Conservation (phyloP, 2,888 invertebrate species). For the Nebria brevicollis region DNA sequence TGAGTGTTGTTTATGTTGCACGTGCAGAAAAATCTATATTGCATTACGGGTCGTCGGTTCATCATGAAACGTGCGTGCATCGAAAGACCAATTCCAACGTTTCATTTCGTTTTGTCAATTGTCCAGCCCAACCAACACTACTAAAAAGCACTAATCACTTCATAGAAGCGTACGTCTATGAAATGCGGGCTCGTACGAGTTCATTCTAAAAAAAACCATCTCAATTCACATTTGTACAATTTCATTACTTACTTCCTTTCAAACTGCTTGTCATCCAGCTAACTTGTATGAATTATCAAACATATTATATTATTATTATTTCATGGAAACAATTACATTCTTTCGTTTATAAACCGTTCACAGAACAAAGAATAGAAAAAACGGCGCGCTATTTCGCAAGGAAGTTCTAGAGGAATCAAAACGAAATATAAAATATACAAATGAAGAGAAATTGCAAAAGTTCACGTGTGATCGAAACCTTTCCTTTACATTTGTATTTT, state of each 20-base stretch:
- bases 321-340: conserved; percentile 35
- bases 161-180: conserved; percentile 15
- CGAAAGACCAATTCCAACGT: no score
- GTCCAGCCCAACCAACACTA: no score
- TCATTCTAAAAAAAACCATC: neutral
- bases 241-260: conserved; percentile 40
- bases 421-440: conserved; percentile 17
- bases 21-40: no score
- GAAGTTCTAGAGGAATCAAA: neutral
- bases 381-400: neutral
- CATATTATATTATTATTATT: conserved; percentile 31
- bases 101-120: no score
- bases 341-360: conserved; percentile 33
- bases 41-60: no score
- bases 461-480: conserved; percentile 24
- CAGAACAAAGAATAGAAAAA: conserved; percentile 30
- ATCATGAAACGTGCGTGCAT: no score
- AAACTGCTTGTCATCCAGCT: conserved; percentile 28
- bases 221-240: neutral
- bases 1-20: no score
- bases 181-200: neutral
- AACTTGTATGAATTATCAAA: conserved; percentile 31
- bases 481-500: neutral
- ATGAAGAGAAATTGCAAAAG: conserved; percentile 16
- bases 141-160: conserved; percentile 21